Evolutionary conservation across 2,888 invertebrate genomes (phyloP), one percentile per base, ranked within the genome.

Genomic region (Sminthurinus aureus): DNA sequence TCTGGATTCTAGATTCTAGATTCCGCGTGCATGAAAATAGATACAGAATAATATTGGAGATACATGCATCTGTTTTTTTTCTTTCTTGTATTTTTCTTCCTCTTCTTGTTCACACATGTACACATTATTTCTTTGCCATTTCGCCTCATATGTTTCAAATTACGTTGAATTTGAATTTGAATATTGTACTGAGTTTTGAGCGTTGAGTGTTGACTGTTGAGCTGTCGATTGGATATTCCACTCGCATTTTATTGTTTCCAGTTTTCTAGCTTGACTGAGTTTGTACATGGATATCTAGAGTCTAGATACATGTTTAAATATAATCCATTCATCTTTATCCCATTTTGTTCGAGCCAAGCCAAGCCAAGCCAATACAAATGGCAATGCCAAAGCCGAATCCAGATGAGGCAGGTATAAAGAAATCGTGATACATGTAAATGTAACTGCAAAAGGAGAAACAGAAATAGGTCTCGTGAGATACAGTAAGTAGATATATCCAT

Each of bases 211-310:
- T 1, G 38, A 38, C 3, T 38, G 1, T 38, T 38, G 38, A 38
- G 38, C 38, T 73, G 38, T 76, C 22, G 69, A 71, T 71, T 69
- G 20, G 20, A 84, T 81, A 81, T 84, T 82, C 79, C 67, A 51
- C 26, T 76, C 69, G 52, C 66, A 75, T 84, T 84, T 84, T 82
- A 84, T 84, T 78, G 84, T 81, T 69, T 81, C 73, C 71, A 78
- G 24, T 81, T 78, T 81, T 52, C 52, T 67, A 58, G 24, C 66
- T 18, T 76, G 76, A 20, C 58, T 76, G 76, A 50, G 51, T 50
- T 24, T 24, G 58, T 58, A 15, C 76, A 18, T 38, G 38, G 38
- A 38, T 38, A n/a, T 38, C 38, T 38, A 38, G 38, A 38, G 1
- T 38, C 38, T 38, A 38, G 38, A 38, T 38, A 38, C 6, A 38